These are phyloP conservation scores for Macrosoma leucophasiata DNA, from an alignment of 2,888 invertebrate species.

Conservation along the genomic window DNA sequence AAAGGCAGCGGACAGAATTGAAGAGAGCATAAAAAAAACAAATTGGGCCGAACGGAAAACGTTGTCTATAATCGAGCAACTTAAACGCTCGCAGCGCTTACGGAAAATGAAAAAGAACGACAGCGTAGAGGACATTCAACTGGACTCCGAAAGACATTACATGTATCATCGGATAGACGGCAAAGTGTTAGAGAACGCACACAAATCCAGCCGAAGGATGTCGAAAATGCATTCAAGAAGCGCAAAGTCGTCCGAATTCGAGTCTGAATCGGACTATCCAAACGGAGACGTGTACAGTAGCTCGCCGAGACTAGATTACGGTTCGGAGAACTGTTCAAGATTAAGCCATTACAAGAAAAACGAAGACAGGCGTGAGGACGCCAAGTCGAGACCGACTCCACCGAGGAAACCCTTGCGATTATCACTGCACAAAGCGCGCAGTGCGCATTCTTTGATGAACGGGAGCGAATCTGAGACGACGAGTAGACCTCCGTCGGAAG, in stretches of 20 bases:
- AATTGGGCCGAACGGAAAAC: slow-evolving; percentile 70
- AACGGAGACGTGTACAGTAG: slow-evolving; percentile 60
- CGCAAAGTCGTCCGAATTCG: slow-evolving; percentile 84
- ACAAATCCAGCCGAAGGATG: slow-evolving; percentile 67
- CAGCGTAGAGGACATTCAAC: slow-evolving; percentile 63
- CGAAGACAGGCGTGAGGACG: slow-evolving; percentile 53
- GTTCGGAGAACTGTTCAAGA: slow-evolving; percentile 73
- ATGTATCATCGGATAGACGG: slow-evolving; percentile 68
- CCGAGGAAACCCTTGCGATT: slow-evolving; percentile 90
- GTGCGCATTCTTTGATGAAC: slow-evolving; percentile 81
- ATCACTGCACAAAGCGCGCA: slow-evolving; percentile 88
- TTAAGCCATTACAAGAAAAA: slow-evolving; percentile 61
- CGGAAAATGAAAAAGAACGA: slow-evolving; percentile 60
- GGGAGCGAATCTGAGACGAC: slow-evolving; percentile 63
- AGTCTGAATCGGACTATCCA: slow-evolving; percentile 80
- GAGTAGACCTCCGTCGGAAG: slow-evolving; percentile 48
- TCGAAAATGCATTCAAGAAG: slow-evolving; percentile 74
- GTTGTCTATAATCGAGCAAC: slow-evolving; percentile 63
- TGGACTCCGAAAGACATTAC: slow-evolving; percentile 64
- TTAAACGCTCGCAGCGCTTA: slow-evolving; percentile 61
- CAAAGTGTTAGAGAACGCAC: slow-evolving; percentile 69
- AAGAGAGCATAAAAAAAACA: slow-evolving; percentile 68
- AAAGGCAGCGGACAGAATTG: slow-evolving; percentile 59
- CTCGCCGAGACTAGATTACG: slow-evolving; percentile 69
- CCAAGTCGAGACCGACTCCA: slow-evolving; percentile 82